Percentiles rank a stretch among this genome's conserved stretches.
Conservation (phyloP, 2,113 vertebrate species). For the Callopanchax toddi region DNA sequence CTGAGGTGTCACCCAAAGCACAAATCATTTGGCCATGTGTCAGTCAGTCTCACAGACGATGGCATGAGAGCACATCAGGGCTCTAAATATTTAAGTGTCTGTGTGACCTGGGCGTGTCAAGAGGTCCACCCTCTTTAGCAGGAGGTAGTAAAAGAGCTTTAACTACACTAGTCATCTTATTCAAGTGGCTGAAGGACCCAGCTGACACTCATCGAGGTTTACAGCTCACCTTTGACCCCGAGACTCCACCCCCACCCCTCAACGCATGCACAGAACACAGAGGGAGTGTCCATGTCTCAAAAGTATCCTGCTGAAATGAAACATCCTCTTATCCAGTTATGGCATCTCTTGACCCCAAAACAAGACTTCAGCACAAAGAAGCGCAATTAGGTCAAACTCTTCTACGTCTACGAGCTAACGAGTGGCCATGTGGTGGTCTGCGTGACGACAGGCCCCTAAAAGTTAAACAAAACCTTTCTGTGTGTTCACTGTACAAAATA, state of each 20-base stretch:
- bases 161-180: slow-evolving; percentile 40
- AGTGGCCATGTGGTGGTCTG: slow-evolving; percentile 33
- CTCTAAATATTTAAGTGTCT: slow-evolving; percentile 18
- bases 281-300: slow-evolving; percentile 39
- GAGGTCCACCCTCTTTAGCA: slow-evolving; percentile 46
- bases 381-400: slow-evolving; percentile 18
- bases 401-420: slow-evolving; percentile 11
- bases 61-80: slow-evolving; percentile 1
- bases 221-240: slow-evolving; percentile 59
- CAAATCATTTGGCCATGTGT: slow-evolving; percentile 41
- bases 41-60: slow-evolving; percentile 20
- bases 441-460: slow-evolving; percentile 18
- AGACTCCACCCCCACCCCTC: slow-evolving; percentile 12
- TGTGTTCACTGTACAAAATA: too few relatives aligned
- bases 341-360: slow-evolving; percentile 49
- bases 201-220: slow-evolving; percentile 54
- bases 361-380: slow-evolving; percentile 30
- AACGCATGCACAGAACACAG: slow-evolving; percentile 17
- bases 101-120: slow-evolving; percentile 48
- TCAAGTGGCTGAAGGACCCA: slow-evolving; percentile 49
- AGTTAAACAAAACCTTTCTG: slow-evolving; percentile 45
- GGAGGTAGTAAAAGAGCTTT: slow-evolving; percentile 58
- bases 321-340: slow-evolving; percentile 42
- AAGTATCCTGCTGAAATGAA: slow-evolving; percentile 34
- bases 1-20: slow-evolving; percentile 25